Evolutionary conservation across 1,140 invertebrate genomes (phyloP), one percentile per base, ranked within the genome.

Genomic region (Drosophila navojoa): DNA sequence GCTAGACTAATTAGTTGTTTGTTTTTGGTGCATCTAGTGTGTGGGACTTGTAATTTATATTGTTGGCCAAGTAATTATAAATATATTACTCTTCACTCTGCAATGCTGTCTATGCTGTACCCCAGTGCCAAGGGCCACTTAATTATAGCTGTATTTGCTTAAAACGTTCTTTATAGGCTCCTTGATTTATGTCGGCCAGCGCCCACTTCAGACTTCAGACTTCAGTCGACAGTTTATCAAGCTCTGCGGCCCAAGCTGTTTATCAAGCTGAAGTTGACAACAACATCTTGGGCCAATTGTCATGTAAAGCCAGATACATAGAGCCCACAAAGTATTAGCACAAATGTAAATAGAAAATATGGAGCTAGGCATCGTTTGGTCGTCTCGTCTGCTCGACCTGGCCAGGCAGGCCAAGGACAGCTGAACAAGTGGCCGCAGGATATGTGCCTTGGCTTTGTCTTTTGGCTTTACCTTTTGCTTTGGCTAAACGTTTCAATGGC

Each of bases 401-500:
- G 16, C 59, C 38, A 38, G 35, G 16, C 38, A 38, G 35, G 16
- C 71, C 58, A 76, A 66, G 72, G 54, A 68, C 61, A 47, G 25
- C 6, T 9, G 27, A 27, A 19, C 10, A 64, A 38, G 38, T 42
- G 70, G 25, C 79, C 81, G 35, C 16, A 55, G 70, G 77, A 60
- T 52, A 67, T 55, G 55, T 49, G 69, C 45, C 61, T 62, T 58
- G 68, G 35, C 29, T 29, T 15, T 62, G 62, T 66, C 25, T 59
- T 49, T 82, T 68, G 75, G 71, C 71, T 79, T 22, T 42, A 44
- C 40, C 54, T 11, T 10, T 29, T 52, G 49, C 16, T 3, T 42
- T 42, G 6, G 27, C 50, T 72, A 80, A 80, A 80, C 49, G 66
- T 59, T 59, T 71, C 68, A 76, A 77, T 71, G 82, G 75, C 71